These are phyloP conservation scores for Elysia crispata DNA, from an alignment of 2,888 invertebrate genomes.

Conservation along the genomic window DNA sequence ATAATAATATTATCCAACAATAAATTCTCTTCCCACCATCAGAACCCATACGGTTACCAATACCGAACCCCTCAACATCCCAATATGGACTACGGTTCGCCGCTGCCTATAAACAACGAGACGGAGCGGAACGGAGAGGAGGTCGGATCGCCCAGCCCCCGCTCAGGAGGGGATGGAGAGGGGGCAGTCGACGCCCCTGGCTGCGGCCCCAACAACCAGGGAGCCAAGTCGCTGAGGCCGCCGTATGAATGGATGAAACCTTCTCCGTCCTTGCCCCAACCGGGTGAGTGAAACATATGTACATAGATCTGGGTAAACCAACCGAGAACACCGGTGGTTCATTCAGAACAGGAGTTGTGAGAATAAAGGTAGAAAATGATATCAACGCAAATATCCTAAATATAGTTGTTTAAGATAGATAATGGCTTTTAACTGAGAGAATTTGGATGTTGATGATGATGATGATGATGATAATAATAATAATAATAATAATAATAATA, in stretches of 20 bases:
- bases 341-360: too few relatives aligned
- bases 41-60: slow-evolving; percentile 50
- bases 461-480: too few relatives aligned
- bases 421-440: too few relatives aligned
- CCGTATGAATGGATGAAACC: slow-evolving; percentile 75
- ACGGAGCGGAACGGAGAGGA: slow-evolving; percentile 50
- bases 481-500: too few relatives aligned
- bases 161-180: slow-evolving; percentile 57
- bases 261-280: slow-evolving; percentile 62
- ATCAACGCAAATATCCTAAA: too few relatives aligned
- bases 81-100: slow-evolving; percentile 27
- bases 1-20: neutral
- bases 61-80: slow-evolving; percentile 47
- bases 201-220: slow-evolving; percentile 56
- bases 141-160: slow-evolving; percentile 57
- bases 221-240: slow-evolving; percentile 66
- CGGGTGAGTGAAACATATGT: slow-evolving; percentile 58
- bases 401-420: too few relatives aligned
- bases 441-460: too few relatives aligned
- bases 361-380: too few relatives aligned
- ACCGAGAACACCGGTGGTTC: too few relatives aligned
- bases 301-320: too few relatives aligned
- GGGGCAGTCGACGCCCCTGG: slow-evolving; percentile 50
- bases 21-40: slow-evolving; percentile 18
- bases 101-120: slow-evolving; percentile 48